Base-by-base conservation (phyloP, 2,888 invertebrate genomes). In the Meghimatium bilineatum region DNA sequence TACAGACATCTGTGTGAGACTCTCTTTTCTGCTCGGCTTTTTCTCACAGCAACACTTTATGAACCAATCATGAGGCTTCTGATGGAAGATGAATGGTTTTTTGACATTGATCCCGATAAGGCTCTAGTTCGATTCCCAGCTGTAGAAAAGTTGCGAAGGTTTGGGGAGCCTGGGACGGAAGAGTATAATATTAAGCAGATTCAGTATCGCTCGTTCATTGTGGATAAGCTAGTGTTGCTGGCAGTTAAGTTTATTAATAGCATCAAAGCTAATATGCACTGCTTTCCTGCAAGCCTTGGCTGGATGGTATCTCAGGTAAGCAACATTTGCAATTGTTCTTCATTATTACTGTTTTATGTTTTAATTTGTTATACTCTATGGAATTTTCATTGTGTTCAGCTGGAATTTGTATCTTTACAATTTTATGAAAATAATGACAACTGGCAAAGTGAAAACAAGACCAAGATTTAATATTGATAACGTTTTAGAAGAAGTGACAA, bases 81-180 rank as follows among this genome's bases (percentile, higher is more conserved):
- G 66, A 97, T 97, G 93, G 97, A 97, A 89, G 97, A 97, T 91
- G 98, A 98, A 92, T 96, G 96, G 94, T 97, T 97, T 94, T 95
- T 98, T 80, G 98, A 99, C 92, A 96, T 98, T 60, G 98, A 99
- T 94, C 97, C 97, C 0, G 96, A 96, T 87, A 98, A 98, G 86
- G 94, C 94, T 20, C 87, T 94, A 12, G 95, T 96, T 91, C 95
- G 97, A 95, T 96, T 96, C 90, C 94, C 95, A 60, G 94, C 95
- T 0, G 94, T 93, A 74, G 95, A 95, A 87, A 91, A 96, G n/a
- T 92, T 95, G 36, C 95, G 95, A 67, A 88, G 96, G 91, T 97
- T 97, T 92, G 97, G 97, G 0, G 95, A 95, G 89, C 96, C 96
- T 86, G 96, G 96, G 87, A 96, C 96, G 14, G 94, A 95, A 0